Evolutionary conservation across 1,140 invertebrate species (phyloP).

Genomic region (Stratiolaelaps scimitus): DNA sequence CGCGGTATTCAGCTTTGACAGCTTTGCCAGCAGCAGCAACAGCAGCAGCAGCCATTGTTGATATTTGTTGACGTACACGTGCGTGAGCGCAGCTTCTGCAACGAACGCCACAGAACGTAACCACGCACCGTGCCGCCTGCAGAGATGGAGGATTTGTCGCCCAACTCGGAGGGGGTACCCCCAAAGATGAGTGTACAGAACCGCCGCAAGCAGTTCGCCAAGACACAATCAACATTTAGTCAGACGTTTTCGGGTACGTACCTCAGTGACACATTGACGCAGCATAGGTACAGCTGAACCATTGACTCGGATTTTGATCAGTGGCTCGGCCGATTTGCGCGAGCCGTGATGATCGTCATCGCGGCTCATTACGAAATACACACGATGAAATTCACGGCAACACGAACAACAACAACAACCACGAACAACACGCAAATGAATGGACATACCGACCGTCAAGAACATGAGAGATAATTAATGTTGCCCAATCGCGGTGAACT

Average conservation of each 20-base stretch:
- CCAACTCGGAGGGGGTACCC: constrained; percentile 12
- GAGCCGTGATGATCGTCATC: background rate
- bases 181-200: constrained; percentile 10
- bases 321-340: background rate
- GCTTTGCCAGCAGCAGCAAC: too few relatives aligned
- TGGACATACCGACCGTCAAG: too few relatives aligned
- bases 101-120: background rate
- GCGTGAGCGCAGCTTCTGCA: background rate
- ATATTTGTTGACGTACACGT: too few relatives aligned
- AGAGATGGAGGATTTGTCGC: constrained; percentile 16
- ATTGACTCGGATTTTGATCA: background rate
- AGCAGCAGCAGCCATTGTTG: too few relatives aligned
- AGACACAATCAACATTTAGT: constrained; percentile 17
- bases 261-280: background rate
- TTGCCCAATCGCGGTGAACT: too few relatives aligned
- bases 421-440: too few relatives aligned
- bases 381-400: too few relatives aligned
- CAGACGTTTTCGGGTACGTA: constrained; percentile 25
- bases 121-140: background rate
- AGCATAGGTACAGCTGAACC: background rate
- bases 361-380: too few relatives aligned
- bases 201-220: constrained; percentile 16
- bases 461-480: too few relatives aligned
- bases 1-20: too few relatives aligned
- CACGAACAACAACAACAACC: too few relatives aligned